Evolutionary conservation across 2,888 invertebrate species (phyloP), one percentile per base, ranked within the genome.

Genomic region (Rhingia campestris): DNA sequence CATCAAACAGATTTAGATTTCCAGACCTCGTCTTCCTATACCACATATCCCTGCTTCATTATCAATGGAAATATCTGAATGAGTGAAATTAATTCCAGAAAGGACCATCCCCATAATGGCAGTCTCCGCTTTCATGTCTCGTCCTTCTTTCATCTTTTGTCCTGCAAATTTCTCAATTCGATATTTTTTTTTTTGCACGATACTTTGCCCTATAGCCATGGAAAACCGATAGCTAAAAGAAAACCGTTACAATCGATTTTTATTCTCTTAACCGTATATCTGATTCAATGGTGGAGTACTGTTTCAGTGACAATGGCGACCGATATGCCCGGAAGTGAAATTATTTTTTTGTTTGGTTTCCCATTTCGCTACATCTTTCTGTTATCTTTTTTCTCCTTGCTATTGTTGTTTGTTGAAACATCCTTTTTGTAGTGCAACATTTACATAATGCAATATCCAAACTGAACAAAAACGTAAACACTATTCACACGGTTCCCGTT

Each of bases 391-490:
- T 12, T 4, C 7, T 45, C 43, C 9, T 33, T 6, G 0, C 7
- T 3, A 2, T 14, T 35, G 4, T 4, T 61, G 6, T 4, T 41
- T 33, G 14, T 12, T 45, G 6, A 14, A 45, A 9, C 14, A 1
- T 14, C 14, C 49, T 9, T 6, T 58, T 41, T n/a, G 4, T 0
- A 43, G n/a, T 43, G 43, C 10, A 61, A 47, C 22, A 61, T 61
- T 61, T 61, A 6, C 61, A 61, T 47, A 61, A 35, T 10, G 35
- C 6, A 45, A 61, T 33, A 35, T 14, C 35, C 7, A 54, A 54
- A 35, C 6, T 10, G 12, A 33, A 45, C n/a, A 45, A 35, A 61
- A 61, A 45, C 4, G 33, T 32, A 61, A 47, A 35, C 47, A 43
- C 30, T 12, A 14, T 61, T 4, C 43, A 30, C 56, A 37, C 22